Conservation (phyloP, 2,888 invertebrate species). For the Euzetes globulus region DNA sequence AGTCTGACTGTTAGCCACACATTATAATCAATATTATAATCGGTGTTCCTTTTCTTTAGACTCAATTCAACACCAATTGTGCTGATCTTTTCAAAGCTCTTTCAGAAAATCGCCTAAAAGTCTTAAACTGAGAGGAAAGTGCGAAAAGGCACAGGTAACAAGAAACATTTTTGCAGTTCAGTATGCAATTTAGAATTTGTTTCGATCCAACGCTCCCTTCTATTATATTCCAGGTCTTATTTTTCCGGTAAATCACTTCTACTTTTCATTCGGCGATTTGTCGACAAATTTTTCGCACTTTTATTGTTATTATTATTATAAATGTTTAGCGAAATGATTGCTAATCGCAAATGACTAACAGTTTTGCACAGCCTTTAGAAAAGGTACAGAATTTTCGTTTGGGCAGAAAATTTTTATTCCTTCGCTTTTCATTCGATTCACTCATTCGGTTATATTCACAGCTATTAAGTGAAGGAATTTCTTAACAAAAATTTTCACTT, state of each 20-base stretch:
- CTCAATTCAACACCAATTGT: neutral
- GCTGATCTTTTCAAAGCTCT: neutral
- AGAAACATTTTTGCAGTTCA: too few species aligned
- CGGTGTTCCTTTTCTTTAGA: too few species aligned
- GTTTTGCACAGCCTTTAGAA: neutral
- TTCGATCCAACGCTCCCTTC: neutral
- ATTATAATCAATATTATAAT: neutral
- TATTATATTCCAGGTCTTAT: neutral
- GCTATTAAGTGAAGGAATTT: neutral
- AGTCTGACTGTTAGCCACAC: neutral
- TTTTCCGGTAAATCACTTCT: too few species aligned
- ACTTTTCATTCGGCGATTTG: neutral
- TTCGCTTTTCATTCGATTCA: neutral
- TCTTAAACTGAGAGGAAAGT: neutral
- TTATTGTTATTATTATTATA: neutral
- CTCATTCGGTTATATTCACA: neutral
- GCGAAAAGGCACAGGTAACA: too few species aligned
- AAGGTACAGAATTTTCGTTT: too few species aligned
- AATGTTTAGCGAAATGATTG: neutral
- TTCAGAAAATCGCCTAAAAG: too few species aligned
- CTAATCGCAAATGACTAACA: conserved; percentile 1
- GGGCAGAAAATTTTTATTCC: too few species aligned
- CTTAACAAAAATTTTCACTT: neutral
- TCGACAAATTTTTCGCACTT: neutral
- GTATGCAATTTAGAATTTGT: neutral